These are phyloP conservation scores for Sisyra nigra DNA, from an alignment of 2,888 invertebrate genomes.

Conservation along the genomic window DNA sequence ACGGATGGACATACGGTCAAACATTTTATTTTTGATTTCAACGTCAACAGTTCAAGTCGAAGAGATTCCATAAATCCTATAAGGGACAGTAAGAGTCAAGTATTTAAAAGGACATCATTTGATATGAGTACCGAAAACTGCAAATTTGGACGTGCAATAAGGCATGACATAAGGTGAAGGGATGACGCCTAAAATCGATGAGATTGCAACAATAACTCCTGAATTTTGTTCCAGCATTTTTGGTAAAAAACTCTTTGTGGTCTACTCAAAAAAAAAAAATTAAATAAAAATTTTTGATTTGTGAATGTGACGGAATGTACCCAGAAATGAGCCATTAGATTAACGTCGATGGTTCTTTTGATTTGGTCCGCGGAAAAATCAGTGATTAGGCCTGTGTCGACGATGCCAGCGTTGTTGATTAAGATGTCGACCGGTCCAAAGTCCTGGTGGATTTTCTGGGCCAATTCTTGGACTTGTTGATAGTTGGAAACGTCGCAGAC, in stretches of 20 bases:
- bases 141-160: conserved; percentile 69
- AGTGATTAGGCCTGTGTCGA: conserved; percentile 58
- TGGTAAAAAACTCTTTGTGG: conserved; percentile 58
- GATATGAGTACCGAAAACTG: conserved; percentile 44
- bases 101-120: not conserved
- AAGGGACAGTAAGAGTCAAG: no score
- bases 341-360: conserved; percentile 52
- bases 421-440: conserved; percentile 64
- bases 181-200: conserved; percentile 60
- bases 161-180: conserved; percentile 64
- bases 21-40: not conserved
- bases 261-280: conserved; percentile 28
- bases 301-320: conserved; percentile 29
- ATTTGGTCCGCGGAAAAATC: conserved; percentile 52
- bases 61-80: not conserved
- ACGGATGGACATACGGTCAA: not conserved
- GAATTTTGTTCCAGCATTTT: conserved; percentile 55
- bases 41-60: not conserved
- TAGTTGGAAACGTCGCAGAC: conserved; percentile 58
- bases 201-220: conserved; percentile 61
- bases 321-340: conserved; percentile 69
- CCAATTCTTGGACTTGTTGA: conserved; percentile 44
- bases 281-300: conserved; percentile 9
- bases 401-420: conserved; percentile 77
- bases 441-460: conserved; percentile 44